Conservation (phyloP, 1,140 invertebrate species). For the Daktulosphaira vitifoliae region DNA sequence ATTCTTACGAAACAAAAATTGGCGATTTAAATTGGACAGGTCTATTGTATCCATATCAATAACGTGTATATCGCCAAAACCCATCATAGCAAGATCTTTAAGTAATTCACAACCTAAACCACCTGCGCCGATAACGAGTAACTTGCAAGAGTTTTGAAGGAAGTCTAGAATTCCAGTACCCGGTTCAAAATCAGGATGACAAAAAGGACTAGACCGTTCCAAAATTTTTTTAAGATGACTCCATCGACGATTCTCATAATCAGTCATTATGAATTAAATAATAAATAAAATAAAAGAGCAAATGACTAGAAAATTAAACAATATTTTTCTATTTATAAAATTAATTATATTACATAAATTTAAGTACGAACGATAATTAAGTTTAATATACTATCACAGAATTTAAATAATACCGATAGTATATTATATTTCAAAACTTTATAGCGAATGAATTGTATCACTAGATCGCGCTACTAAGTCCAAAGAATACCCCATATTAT, state of each 20-base stretch:
- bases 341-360: too few relatives aligned
- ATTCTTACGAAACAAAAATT: conserved; percentile 89
- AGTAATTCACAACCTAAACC: conserved; percentile 95
- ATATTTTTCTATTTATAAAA: too few relatives aligned
- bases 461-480: too few relatives aligned
- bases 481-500: too few relatives aligned
- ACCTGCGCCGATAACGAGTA: conserved; percentile 86
- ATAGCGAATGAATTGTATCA: too few relatives aligned
- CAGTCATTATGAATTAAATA: neutral
- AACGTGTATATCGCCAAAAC: conserved; percentile 85
- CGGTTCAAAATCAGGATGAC: conserved; percentile 82
- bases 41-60: conserved; percentile 99
- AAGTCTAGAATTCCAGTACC: conserved; percentile 76
- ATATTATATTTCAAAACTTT: too few relatives aligned
- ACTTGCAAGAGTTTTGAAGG: conserved; percentile 71
- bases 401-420: too few relatives aligned
- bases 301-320: too few relatives aligned
- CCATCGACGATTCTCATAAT: conserved; percentile 51
- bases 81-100: conserved; percentile 90
- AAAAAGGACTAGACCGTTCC: conserved; percentile 86
- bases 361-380: too few relatives aligned
- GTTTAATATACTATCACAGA: too few relatives aligned
- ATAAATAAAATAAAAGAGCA: too few relatives aligned
- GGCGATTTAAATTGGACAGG: conserved; percentile 93
- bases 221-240: conserved; percentile 75